Percentiles rank a stretch among this genome's conserved stretches.
These are phyloP conservation scores for Bubo bubo DNA, from an alignment of 2,113 vertebrate species.

Conservation along the genomic window DNA sequence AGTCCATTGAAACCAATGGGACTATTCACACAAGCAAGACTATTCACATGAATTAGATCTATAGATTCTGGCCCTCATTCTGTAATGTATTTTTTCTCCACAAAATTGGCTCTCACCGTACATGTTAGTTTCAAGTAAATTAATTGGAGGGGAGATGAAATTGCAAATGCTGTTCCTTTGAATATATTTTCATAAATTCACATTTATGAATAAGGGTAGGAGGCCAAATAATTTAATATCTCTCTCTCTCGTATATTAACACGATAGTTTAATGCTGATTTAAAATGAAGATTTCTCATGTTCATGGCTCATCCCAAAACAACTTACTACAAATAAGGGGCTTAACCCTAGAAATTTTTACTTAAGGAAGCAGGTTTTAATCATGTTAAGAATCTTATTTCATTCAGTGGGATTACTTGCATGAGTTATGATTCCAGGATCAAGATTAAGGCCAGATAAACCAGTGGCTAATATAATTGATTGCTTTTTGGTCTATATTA, in stretches of 20 bases:
- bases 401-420: neutral
- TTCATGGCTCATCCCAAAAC: neutral
- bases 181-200: slow-evolving; percentile 31
- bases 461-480: neutral
- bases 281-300: neutral
- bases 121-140: slow-evolving; percentile 29
- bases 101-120: neutral
- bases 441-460: neutral
- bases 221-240: slow-evolving; percentile 26
- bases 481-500: neutral
- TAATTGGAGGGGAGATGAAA: slow-evolving; percentile 34
- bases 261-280: neutral
- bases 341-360: slow-evolving; percentile 13
- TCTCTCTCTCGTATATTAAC: neutral
- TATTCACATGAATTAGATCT: slow-evolving; percentile 28
- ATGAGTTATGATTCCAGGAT: neutral
- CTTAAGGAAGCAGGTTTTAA: neutral
- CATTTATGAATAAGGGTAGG: neutral
- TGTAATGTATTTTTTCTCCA: neutral
- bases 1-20: slow-evolving; percentile 36
- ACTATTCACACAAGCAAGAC: slow-evolving; percentile 28
- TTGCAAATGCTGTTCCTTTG: slow-evolving; percentile 26
- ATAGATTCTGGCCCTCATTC: neutral
- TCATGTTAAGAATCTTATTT: neutral
- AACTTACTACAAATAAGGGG: neutral